Conservation (phyloP, 2,113 vertebrate species). For the Psittacula cyanocephala region DNA sequence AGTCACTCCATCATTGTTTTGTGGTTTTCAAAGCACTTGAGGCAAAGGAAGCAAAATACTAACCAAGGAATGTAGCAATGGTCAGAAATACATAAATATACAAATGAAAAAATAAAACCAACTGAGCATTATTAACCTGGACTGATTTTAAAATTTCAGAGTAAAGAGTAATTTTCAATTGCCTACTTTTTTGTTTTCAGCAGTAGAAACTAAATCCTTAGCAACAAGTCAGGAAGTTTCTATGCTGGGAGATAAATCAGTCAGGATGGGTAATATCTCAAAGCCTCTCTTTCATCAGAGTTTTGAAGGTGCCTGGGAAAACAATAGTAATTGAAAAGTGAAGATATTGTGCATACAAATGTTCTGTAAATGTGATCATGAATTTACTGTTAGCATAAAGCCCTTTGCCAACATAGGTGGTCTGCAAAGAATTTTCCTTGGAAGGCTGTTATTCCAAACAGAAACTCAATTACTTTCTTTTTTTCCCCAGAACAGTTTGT, state of each 20-base stretch:
- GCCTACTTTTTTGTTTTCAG: not conserved
- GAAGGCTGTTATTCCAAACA: not conserved
- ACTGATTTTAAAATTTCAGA: not conserved
- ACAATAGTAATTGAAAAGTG: not conserved
- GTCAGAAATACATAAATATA: not conserved
- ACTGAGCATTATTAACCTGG: not conserved
- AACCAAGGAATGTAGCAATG: not conserved
- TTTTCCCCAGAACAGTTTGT: not conserved
- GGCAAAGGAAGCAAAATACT: not conserved
- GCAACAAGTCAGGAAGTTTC: not conserved
- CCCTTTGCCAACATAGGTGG: not conserved
- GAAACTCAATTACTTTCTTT: not conserved
- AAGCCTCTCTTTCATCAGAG: not conserved
- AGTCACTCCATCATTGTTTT: not conserved
- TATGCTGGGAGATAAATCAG: not conserved
- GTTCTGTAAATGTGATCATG: not conserved
- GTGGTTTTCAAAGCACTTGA: not conserved
- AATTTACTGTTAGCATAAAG: not conserved
- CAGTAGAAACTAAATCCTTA: not conserved
- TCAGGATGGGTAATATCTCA: not conserved
- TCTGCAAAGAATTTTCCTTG: not conserved
- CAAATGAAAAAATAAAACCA: not conserved
- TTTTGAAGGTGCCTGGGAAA: not conserved
- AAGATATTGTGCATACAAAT: not conserved
- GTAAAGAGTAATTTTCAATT: not conserved